These are phyloP conservation scores for Poeciliopsis infans DNA, from an alignment of 2,797 vertebrate genomes.

Conservation along the genomic window DNA sequence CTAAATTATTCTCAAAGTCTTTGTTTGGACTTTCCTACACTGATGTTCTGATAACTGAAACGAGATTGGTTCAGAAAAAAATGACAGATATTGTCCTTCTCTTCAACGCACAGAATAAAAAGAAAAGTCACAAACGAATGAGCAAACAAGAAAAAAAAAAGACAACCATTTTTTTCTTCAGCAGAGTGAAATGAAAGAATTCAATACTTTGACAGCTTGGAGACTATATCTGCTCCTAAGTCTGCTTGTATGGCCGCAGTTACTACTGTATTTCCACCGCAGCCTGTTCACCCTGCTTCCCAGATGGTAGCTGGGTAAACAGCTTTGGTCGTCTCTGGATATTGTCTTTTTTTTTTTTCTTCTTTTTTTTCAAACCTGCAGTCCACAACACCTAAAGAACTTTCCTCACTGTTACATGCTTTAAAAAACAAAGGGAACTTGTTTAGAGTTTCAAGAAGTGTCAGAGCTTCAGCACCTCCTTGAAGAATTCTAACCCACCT, in stretches of 20 bases:
- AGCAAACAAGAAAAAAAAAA: slow-evolving; percentile 10
- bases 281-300: neutral
- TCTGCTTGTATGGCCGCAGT: neutral
- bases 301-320: neutral
- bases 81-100: slow-evolving; percentile 5
- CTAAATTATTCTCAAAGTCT: neutral
- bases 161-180: slow-evolving; percentile 2
- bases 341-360: slow-evolving; percentile 5
- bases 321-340: neutral
- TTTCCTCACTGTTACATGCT: neutral
- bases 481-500: neutral
- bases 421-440: neutral
- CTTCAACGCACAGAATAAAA: slow-evolving; percentile 1
- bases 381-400: neutral
- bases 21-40: neutral
- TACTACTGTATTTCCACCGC: neutral
- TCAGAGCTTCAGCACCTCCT: neutral
- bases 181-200: neutral
- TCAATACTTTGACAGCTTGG: slow-evolving; percentile 7
- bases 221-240: slow-evolving; percentile 4
- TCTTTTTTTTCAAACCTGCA: neutral
- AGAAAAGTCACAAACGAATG: slow-evolving; percentile 15
- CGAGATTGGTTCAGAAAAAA: slow-evolving; percentile 15
- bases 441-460: neutral
- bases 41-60: neutral